Base-by-base conservation (phyloP, 2,888 invertebrate genomes). In the Tipula confusa region DNA sequence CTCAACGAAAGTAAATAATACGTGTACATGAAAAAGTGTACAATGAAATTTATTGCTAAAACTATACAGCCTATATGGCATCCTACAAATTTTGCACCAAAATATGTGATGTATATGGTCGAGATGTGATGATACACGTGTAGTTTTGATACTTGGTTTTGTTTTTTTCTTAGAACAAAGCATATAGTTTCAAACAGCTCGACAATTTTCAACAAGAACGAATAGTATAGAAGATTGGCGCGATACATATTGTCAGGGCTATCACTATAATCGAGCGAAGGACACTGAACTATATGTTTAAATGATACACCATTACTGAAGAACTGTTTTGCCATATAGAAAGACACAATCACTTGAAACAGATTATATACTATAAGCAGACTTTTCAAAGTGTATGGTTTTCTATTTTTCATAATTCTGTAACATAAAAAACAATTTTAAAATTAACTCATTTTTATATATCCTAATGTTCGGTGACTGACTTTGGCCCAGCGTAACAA, bases 121-220 rank as follows among this genome's bases (percentile, higher is more conserved):
- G 80, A 15, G n/a, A 80, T 18, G 31, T 80, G 80, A 80, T 80
- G 80, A 29, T 80, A 80, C 15, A 80, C n/a, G 18, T 80, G 80
- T 7, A 80, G 80, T 6, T 1, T 7, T 80, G 80, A 80, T 29
- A 80, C 29, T 80, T 80, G 80, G 1, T 80, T 80, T 6, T 80
- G 29, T 29, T 80, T 80, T 18, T 80, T 80, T 29, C 80, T 13
- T 3, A 80, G 15, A 13, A 80, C 80, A 80, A 80, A 80, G 15
- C 29, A 80, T 29, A 80, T 9, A 5, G 80, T 80, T 9, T 80
- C 80, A 5, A 80, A 29, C 1, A 80, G 29, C 6, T 80, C 80
- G 24, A 80, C 29, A 80, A 29, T 29, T 80, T 80, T 80, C 80
- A 80, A 31, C 6, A 80, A 15, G 9, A 29, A 80, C 2, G 80